A percentile compares a stretch with the other conserved stretches of the same genome.
phyloP scores from a whole-genome alignment of 2,888 invertebrate species.

The Apodemia zela region DNA sequence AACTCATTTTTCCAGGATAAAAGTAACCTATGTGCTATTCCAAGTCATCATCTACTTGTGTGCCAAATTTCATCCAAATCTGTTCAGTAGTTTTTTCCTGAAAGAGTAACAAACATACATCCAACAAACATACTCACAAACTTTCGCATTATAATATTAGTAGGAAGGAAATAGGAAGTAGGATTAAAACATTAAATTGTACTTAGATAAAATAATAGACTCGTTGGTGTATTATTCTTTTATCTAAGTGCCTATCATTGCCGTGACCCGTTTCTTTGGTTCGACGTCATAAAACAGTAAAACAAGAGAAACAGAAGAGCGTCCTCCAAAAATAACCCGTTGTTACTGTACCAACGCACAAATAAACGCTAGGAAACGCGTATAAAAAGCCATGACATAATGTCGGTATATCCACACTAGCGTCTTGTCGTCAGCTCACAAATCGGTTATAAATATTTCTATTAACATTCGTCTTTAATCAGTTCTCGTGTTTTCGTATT shows the following conservation, averaged over 20 bases:
- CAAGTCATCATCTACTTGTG: too few species aligned
- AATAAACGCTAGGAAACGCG: slow-evolving; percentile 53
- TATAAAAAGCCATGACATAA: slow-evolving; percentile 52
- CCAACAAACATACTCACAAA: too few species aligned
- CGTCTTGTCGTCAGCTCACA: slow-evolving; percentile 21
- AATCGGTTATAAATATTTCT: background rate
- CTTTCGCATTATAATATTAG: too few species aligned
- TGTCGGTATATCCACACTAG: slow-evolving; percentile 25
- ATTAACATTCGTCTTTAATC: slow-evolving; percentile 11
- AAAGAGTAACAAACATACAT: too few species aligned
- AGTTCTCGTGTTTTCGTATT: background rate
- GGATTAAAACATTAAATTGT: background rate
- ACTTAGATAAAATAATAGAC: background rate
- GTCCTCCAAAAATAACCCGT: slow-evolving; percentile 61
- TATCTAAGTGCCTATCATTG: slow-evolving; percentile 6
- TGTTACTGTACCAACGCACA: slow-evolving; percentile 49
- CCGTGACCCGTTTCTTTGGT: slow-evolving; percentile 51
- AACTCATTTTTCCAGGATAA: too few species aligned
- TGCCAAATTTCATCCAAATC: too few species aligned
- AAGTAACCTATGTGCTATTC: too few species aligned
- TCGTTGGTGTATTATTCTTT: background rate
- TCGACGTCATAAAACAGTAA: slow-evolving; percentile 46
- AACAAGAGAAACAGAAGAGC: slow-evolving; percentile 58
- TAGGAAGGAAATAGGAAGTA: too few species aligned
- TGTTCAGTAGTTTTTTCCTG: too few species aligned